Percentiles rank a stretch among this genome's conserved stretches.
phyloP scores from a whole-genome alignment of 2,113 vertebrate species.

The Amia ocellicauda region DNA sequence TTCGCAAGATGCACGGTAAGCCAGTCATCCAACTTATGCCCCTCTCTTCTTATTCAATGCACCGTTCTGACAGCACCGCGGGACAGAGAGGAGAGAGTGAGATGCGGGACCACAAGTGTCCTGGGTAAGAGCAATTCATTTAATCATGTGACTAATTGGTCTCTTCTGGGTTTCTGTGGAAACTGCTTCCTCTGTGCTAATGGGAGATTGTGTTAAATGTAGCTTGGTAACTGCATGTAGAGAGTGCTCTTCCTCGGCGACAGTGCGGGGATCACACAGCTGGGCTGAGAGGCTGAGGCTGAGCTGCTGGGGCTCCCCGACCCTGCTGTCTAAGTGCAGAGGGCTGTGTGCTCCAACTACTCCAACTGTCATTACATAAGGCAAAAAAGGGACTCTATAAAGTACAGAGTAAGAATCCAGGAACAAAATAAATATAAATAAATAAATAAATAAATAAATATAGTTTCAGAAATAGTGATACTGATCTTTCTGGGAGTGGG shows the following conservation, averaged over 20 bases:
- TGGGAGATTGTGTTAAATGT: constrained; percentile 79
- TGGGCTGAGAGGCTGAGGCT: constrained; percentile 45
- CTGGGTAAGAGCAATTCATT: constrained; percentile 79
- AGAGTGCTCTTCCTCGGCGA: constrained; percentile 61
- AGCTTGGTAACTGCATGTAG: constrained; percentile 70
- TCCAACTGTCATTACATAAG: too few species aligned
- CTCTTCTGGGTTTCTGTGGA: constrained; percentile 80
- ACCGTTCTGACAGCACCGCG: neutral
- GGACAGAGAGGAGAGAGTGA: neutral
- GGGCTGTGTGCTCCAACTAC: too few species aligned
- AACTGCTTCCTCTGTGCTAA: constrained; percentile 77
- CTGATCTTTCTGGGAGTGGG: too few species aligned
- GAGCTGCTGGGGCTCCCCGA: constrained; percentile 69
- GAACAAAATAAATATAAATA: too few species aligned
- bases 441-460: too few species aligned
- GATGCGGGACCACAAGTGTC: constrained; percentile 43
- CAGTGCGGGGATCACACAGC: constrained; percentile 63
- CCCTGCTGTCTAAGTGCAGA: constrained; percentile 44
- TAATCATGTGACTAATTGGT: constrained; percentile 83
- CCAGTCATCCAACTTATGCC: neutral
- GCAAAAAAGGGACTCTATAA: too few species aligned
- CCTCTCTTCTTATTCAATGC: neutral
- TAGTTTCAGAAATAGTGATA: too few species aligned
- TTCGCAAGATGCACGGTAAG: neutral
- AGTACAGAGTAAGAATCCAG: too few species aligned